Evolutionary conservation across 2,113 vertebrate genomes (phyloP).

Genomic region (Ceyx margarethae): DNA sequence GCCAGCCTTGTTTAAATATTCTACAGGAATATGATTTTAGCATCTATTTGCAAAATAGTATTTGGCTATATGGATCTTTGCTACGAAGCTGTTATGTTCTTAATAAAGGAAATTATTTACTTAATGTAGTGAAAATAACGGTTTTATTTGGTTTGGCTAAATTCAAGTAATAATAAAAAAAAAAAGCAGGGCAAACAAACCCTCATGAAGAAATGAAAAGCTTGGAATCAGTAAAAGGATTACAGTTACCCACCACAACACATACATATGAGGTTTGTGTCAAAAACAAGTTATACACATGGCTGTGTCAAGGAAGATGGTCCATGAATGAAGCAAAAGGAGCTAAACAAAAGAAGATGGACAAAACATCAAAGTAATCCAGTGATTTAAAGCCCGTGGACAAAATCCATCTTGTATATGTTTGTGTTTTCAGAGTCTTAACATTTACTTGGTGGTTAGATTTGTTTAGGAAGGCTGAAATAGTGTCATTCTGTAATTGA

Average conservation of each 20-base stretch:
- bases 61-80: not conserved
- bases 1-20: not conserved
- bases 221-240: not conserved
- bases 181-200: not conserved
- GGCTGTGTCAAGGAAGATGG: not conserved
- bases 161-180: not conserved
- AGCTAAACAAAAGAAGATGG: not conserved
- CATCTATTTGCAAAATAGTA: not conserved
- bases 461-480: not conserved
- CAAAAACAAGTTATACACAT: not conserved
- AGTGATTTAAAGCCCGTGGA: not conserved
- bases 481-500: not conserved
- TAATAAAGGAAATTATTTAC: not conserved
- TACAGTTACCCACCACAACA: not conserved
- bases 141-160: not conserved
- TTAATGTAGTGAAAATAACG: not conserved
- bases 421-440: not conserved
- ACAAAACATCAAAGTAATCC: not conserved
- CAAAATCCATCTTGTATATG: rapidly evolving
- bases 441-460: not conserved
- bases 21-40: not conserved
- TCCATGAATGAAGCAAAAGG: not conserved
- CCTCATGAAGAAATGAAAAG: not conserved
- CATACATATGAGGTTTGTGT: not conserved
- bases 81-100: not conserved